Percentiles rank a stretch among this genome's conserved stretches.
These are phyloP conservation scores for Orycteropus afer DNA, from an alignment of 2,113 vertebrate genomes.

Conservation along the genomic window DNA sequence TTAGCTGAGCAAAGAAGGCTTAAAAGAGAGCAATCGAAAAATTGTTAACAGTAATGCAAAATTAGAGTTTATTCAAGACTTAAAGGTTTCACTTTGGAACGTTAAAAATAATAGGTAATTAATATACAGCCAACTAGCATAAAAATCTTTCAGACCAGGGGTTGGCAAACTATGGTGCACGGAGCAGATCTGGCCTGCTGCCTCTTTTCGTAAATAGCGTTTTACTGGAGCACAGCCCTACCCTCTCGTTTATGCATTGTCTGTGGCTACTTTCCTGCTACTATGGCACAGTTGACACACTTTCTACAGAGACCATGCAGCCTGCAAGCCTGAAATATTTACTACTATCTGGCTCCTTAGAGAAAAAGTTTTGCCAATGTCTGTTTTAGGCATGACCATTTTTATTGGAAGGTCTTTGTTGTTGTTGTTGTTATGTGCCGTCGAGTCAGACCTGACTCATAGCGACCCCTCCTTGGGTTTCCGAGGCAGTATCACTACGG, in stretches of 20 bases:
- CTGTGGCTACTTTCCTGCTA: background rate
- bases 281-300: background rate
- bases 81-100: conserved; percentile 49
- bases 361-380: background rate
- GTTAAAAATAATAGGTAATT: conserved; percentile 42
- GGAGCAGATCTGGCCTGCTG: background rate
- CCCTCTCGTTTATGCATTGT: background rate
- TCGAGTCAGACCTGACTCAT: too few relatives aligned
- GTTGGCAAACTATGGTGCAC: background rate
- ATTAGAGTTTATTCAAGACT: conserved; percentile 1
- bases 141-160: background rate
- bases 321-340: background rate
- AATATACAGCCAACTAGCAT: conserved; percentile 40
- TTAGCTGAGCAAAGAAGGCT: conserved; percentile 47
- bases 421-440: too few relatives aligned
- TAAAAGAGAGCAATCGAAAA: conserved; percentile 56
- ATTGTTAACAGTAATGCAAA: conserved; percentile 35
- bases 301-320: background rate
- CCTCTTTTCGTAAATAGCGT: background rate
- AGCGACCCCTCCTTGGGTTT: too few relatives aligned
- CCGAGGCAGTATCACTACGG: too few relatives aligned
- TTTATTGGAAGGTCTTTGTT: background rate
- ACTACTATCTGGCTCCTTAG: background rate
- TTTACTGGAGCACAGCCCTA: background rate
- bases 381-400: background rate